Evolutionary conservation across 2,113 vertebrate genomes (phyloP), one percentile per base, ranked within the genome.

Genomic region (Strix aluco): DNA sequence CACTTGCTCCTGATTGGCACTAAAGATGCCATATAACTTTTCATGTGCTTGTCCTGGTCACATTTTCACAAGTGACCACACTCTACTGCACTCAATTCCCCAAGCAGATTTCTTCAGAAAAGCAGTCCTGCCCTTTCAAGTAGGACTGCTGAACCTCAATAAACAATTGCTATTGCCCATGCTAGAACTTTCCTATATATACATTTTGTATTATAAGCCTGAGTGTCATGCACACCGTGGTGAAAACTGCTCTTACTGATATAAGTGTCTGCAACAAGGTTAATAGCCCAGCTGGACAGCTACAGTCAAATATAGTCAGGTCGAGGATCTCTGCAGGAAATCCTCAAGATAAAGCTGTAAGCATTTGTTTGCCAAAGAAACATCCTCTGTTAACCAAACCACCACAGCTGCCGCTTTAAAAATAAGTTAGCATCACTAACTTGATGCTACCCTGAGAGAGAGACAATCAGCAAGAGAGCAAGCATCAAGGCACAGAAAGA

Each of bases 151-250:
- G 36, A 81, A 42, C 42, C 25, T 13, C 52, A 47, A 4, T 1
- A 32, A 22, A 13, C 6, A 51, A 32, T 15, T 14, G 9, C n/a
- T 9, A 1, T 26, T 81, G 72, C 51, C 57, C n/a, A 3, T 3
- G 27, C 46, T 36, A 18, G 23, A 55, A 32, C 47, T 15, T 51
- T 22, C 23, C 61, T 74, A 54, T 7, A 3, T 2, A 18, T 1
- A 18, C 19, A 1, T 27, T n/a, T 73, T 1, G 8, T 26, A 8
- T 52, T 38, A 71, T 32, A 47, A 54, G 63, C 26, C 32, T 2
- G 9, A 58, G 67, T 7, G 6, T 19, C 51, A 3, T 1, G 14
- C 17, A 13, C 34, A 17, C 13, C 34, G 4, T 2, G 7, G 22
- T 23, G 40, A 15, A 55, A 79, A n/a, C 23, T 42, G 67, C 58